Conservation (phyloP, 2,797 vertebrate genomes). For the Emys orbicularis region DNA sequence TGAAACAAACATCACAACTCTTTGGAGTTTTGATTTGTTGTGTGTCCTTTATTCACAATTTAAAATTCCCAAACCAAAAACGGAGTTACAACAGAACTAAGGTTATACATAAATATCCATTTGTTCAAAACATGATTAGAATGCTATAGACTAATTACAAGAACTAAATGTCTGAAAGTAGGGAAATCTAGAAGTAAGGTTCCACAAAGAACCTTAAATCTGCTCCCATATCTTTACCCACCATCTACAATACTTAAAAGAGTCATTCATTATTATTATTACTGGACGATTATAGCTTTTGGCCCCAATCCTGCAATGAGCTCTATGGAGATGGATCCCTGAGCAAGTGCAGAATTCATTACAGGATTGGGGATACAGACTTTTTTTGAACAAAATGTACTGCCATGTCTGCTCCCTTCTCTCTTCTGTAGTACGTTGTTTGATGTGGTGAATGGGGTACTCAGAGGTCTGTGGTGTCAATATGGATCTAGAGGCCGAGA, state of each 20-base stretch:
- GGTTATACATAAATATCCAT: not conserved
- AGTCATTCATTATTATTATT: not conserved
- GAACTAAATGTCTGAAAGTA: not conserved
- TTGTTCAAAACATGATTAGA: not conserved
- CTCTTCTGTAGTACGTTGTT: not conserved
- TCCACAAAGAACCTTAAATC: not conserved
- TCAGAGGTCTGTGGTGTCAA: not conserved
- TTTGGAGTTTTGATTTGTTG: fast-evolving
- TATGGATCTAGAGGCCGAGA: not conserved
- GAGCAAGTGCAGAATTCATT: not conserved
- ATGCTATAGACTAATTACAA: not conserved
- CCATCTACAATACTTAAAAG: fast-evolving
- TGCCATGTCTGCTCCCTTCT: not conserved
- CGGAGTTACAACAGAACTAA: fast-evolving
- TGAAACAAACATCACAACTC: not conserved
- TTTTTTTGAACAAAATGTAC: not conserved
- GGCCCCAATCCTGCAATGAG: not conserved
- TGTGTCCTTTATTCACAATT: not conserved
- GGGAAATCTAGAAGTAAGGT: not conserved
- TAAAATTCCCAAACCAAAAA: not conserved
- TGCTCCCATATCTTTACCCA: not conserved
- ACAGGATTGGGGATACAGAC: not conserved
- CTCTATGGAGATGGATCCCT: not conserved
- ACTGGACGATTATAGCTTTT: not conserved
- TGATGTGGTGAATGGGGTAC: not conserved